Evolutionary conservation across 2,113 vertebrate species (phyloP), one percentile per base, ranked within the genome.

Genomic region (Rhinoderma darwinii): DNA sequence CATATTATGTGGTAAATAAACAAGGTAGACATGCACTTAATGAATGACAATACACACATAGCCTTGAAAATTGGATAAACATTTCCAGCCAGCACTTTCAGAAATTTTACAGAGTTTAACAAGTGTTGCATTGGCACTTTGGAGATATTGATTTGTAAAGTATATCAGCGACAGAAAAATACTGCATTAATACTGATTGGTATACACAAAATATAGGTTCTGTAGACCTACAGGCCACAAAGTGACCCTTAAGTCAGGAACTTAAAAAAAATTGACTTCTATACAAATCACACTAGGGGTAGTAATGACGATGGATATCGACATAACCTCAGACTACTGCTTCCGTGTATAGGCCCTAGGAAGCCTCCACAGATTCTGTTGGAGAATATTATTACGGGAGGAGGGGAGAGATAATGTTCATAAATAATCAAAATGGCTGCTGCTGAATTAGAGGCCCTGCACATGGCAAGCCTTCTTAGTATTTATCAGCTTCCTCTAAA

Each of bases 11-110:
- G 89, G 91, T 86, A 37, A 59, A 91, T 89, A 91, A 88, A 91
- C 91, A 88, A 90, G 88, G 91, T 91, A 90, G 88, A 89, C 94
- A 94, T 93, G 94, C 93, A 88, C 82, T 90, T 90, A 89, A 92
- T 90, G 92, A 89, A 90, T 92, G 91, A 91, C 88, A 72, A 78
- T 89, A 90, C 90, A 93, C 88, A 78, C 80, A 89, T 92, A 1
- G 20, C 63, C 91, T 92, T 92, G 92, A 90, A 66, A 89, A 91
- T 87, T 50, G 12, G 37, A 82, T 37, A 25, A 56, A 75, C 70
- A 82, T 59, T 81, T 81, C 47, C 85, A 73, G 66, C 77, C 78
- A 47, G 63, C 25, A 15, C 30, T 78, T 41, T 84, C 54, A 51
- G 6, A 84, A 27, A 77, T 25, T 30, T 44, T 20, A 66, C 9